A percentile compares a stretch with the other conserved stretches of the same genome.
These are phyloP conservation scores for Noctuana brunneofusca DNA, from an alignment of 2,888 invertebrate genomes.

Conservation along the genomic window DNA sequence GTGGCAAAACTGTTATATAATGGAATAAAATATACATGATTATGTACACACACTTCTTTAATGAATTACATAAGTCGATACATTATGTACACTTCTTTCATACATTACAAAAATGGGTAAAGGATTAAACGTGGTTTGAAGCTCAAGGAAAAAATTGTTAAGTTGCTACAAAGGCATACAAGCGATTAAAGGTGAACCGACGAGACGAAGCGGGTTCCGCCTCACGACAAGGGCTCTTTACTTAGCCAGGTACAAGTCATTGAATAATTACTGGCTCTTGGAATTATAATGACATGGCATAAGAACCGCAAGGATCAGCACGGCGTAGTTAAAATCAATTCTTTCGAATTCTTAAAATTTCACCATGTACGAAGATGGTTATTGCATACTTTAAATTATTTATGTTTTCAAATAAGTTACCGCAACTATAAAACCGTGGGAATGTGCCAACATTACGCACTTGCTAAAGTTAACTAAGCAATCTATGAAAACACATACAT, in stretches of 20 bases:
- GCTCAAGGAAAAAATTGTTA: conserved; percentile 39
- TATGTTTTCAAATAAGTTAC: background rate
- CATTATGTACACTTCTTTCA: background rate
- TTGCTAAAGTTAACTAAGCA: too few species aligned
- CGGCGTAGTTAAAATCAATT: background rate
- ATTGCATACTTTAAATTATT: background rate
- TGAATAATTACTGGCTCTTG: conserved; percentile 34
- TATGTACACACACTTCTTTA: background rate
- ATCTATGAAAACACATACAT: too few species aligned
- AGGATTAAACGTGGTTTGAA: conserved; percentile 5
- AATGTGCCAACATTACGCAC: background rate
- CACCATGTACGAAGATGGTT: too few species aligned
- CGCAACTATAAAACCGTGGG: background rate
- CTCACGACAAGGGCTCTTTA: conserved; percentile 33
- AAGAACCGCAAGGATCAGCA: background rate
- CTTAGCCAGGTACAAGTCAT: conserved; percentile 27
- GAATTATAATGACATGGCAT: conserved; percentile 40
- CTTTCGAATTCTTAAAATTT: background rate
- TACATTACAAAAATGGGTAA: background rate
- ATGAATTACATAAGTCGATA: background rate
- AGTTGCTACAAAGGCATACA: conserved; percentile 41
- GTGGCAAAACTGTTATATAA: background rate
- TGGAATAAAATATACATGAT: background rate
- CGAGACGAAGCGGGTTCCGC: conserved; percentile 26
- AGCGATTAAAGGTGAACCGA: conserved; percentile 36